phyloP scores from a whole-genome alignment of 2,797 vertebrate species.

The Periparus ater region DNA sequence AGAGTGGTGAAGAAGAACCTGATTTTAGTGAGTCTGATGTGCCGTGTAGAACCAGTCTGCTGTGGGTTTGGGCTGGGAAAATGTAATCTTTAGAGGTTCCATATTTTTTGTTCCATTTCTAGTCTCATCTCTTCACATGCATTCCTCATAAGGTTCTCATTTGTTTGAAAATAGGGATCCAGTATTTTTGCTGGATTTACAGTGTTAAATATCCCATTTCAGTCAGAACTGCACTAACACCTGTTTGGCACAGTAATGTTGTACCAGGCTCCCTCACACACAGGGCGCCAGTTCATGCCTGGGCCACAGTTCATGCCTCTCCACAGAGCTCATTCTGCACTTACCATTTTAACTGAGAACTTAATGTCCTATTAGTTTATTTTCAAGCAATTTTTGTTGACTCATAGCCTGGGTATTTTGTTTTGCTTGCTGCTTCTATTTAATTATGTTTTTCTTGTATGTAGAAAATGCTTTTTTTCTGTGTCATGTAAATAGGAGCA shows the following conservation, averaged over 20 bases:
- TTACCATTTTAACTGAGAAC: not conserved
- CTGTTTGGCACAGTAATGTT: not conserved
- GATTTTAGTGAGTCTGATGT: not conserved
- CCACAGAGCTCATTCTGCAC: not conserved
- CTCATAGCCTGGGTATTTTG: not conserved
- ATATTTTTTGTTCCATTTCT: not conserved
- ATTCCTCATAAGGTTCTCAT: not conserved
- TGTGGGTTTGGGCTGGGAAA: not conserved
- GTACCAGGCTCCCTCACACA: not conserved
- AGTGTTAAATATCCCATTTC: not conserved
- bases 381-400: not conserved
- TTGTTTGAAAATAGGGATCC: not conserved
- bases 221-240: not conserved
- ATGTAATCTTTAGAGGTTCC: not conserved
- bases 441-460: not conserved
- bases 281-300: fast-evolving
- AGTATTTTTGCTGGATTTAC: not conserved
- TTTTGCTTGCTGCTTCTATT: not conserved
- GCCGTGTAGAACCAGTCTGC: not conserved
- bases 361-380: not conserved
- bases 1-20: not conserved
- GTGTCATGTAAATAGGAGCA: not conserved
- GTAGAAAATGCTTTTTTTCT: not conserved
- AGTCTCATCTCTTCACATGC: not conserved
- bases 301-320: not conserved